Evolutionary conservation across 1,140 invertebrate genomes (phyloP).

Genomic region (Adoxophyes honmai): DNA sequence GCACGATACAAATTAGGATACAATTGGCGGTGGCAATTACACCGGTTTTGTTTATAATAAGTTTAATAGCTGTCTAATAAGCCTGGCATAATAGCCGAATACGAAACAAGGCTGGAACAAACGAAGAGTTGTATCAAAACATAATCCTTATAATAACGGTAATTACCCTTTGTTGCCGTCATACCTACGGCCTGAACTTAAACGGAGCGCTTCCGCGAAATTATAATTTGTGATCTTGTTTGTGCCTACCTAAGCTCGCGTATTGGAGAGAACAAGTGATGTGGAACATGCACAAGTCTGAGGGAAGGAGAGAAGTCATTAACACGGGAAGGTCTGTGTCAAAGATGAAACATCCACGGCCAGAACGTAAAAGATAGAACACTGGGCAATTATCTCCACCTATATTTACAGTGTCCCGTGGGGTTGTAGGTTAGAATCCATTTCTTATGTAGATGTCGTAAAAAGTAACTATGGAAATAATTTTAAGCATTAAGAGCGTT

Average conservation of each 20-base stretch:
- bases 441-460: too few relatives aligned
- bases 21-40: slow-evolving; percentile 42
- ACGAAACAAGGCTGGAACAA: slow-evolving; percentile 32
- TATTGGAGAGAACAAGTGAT: background rate
- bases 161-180: slow-evolving; percentile 37
- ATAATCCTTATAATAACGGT: slow-evolving; percentile 35
- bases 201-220: slow-evolving; percentile 16
- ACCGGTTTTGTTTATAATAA: slow-evolving; percentile 39
- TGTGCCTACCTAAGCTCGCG: background rate
- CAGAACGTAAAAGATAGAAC: too few relatives aligned
- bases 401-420: too few relatives aligned
- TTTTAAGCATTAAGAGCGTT: too few relatives aligned
- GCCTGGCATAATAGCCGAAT: slow-evolving; percentile 35
- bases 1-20: too few relatives aligned
- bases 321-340: too few relatives aligned
- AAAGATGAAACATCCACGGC: too few relatives aligned
- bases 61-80: slow-evolving; percentile 50
- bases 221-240: slow-evolving; percentile 19
- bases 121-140: slow-evolving; percentile 32
- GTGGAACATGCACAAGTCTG: too few relatives aligned
- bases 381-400: too few relatives aligned
- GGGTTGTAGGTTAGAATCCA: too few relatives aligned
- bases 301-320: too few relatives aligned
- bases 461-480: too few relatives aligned
- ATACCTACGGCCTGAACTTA: slow-evolving; percentile 16